Base-by-base conservation (phyloP, 1,140 invertebrate genomes). In the Solenopsis fugax region DNA sequence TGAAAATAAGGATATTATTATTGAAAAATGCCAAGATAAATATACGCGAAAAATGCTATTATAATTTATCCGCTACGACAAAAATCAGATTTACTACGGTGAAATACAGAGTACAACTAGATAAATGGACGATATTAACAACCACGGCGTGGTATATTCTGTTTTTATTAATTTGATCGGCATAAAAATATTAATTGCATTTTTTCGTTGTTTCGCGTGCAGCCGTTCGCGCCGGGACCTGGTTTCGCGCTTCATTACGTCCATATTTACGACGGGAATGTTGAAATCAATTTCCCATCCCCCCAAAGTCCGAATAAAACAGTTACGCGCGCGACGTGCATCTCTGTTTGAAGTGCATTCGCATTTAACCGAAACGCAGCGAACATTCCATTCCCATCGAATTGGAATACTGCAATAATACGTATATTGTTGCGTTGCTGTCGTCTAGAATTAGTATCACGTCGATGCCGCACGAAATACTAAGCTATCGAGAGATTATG, bases 171-270 rank as follows among this genome's bases (percentile, higher is more conserved):
- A 73, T 82, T 82, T 82, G 45, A 73, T 60, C 80, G 29, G 29
- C n/a, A 21, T 84, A 75, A 84, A 84, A 84, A 84, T 84, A 84
- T 84, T 84, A 75, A 84, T 84, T 75, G 54, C 54, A 84, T 73
- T 84, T 84, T 73, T 75, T n/a, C 21, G 24, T 67, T 24, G 7
- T 29, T 41, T 45, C 62, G 54, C 5, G 50, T n/a, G 52, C 80
- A 58, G 41, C 5, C 52, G 21, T 7, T 58, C 37, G 24, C 69
- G 29, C 18, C 24, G 24, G 56, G 29, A 60, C 41, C 69, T 50
- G 80, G 69, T 84, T 84, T 73, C 69, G 24, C 80, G 80, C 80
- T 84, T 75, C 80, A 84, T 84, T 84, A 84, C 69, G 48, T 41
- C 80, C 80, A 84, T 75, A 84, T 84, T 84, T 84, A 84, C 56